Evolutionary conservation across 2,888 invertebrate genomes (phyloP).

Genomic region (Tyria jacobaeae): DNA sequence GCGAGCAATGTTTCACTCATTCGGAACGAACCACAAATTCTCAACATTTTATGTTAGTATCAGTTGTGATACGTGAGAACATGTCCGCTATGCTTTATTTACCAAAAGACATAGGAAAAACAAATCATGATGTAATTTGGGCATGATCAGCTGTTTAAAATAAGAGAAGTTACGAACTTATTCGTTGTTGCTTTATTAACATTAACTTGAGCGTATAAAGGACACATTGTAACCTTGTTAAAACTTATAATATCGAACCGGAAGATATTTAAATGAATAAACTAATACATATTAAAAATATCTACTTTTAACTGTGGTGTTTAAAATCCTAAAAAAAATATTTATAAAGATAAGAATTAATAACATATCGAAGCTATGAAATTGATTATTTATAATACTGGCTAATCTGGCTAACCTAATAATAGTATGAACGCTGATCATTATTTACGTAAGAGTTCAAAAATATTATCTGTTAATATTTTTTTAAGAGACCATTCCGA

Average conservation of each 20-base stretch:
- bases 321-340: neutral
- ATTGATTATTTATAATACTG: too few species aligned
- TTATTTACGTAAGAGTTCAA: too few species aligned
- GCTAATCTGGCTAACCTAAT: too few species aligned
- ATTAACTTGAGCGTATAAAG: too few species aligned
- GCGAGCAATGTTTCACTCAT: neutral
- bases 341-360: neutral
- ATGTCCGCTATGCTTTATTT: constrained; percentile 17
- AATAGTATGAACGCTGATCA: too few species aligned
- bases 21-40: neutral
- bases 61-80: neutral
- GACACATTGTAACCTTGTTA: constrained; percentile 12
- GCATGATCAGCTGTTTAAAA: constrained; percentile 34
- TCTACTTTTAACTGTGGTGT: constrained; percentile 2
- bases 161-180: constrained; percentile 23
- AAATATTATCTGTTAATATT: too few species aligned
- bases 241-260: neutral
- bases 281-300: neutral
- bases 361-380: neutral
- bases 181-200: constrained; percentile 11
- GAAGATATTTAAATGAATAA: neutral
- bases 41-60: neutral
- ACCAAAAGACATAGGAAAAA: constrained; percentile 23
- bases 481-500: too few species aligned
- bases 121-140: constrained; percentile 42